Base-by-base conservation (phyloP, 2,888 invertebrate species). In the Caenorhabditis angaria region DNA sequence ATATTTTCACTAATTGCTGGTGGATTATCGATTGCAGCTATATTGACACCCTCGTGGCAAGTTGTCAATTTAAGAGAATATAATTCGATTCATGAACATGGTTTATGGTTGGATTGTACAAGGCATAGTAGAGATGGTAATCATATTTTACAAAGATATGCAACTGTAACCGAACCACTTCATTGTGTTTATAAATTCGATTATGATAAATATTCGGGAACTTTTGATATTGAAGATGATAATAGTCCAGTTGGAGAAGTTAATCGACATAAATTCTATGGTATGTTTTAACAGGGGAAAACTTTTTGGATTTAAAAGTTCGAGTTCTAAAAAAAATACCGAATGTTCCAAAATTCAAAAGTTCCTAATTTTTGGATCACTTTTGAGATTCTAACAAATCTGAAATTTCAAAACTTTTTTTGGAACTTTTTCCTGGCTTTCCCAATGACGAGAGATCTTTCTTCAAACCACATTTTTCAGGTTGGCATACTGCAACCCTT, bases 171-270 rank as follows among this genome's bases (percentile, higher is more conserved):
- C 2, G 86, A 86, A 58, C 86, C 86, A 1, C 78, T 87, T 27
- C 86, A 86, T 55, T 86, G 86, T 57, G 86, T 86, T 50, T 86
- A 86, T 80, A 86, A 86, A 61, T 86, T 86, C 67, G 86, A 86
- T 55, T 86, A 86, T 59, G 86, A 86, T 66, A 86, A 86, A 67
- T 86, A 86, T 68, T 86, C 86, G 20, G 86, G 86, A 35, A 86
- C 86, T 0, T 85, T 87, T 59, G 84, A 86, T 55, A 57, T 87
- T 47, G 86, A 86, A 66, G 86, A 86, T 57, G 86, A 86, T 62
- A 86, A 86, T 73, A 83, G 83, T 66, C 86, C 86, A 6, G 86
- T 86, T 48, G 86, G 86, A 57, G 86, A 86, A 61, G 86, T 86
- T 28, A 86, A 86, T 47, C 77, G 86, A 12, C 86, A 86, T 65